Percentiles rank a stretch among this genome's conserved stretches.
phyloP scores from a whole-genome alignment of 2,888 invertebrate genomes.

The Agrochola macilenta region DNA sequence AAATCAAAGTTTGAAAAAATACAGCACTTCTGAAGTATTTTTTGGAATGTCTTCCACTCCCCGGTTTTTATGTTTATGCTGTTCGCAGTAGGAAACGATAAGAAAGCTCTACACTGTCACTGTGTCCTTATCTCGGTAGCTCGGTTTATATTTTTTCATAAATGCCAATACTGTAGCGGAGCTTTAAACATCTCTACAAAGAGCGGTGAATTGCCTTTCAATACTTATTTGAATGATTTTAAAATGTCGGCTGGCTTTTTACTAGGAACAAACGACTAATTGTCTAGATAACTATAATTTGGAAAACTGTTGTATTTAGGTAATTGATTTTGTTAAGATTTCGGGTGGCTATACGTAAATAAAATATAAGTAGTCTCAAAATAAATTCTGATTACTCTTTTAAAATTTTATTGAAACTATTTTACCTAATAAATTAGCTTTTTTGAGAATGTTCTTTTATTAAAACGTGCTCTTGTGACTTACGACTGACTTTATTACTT shows the following conservation, averaged over 20 bases:
- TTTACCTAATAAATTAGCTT: background rate
- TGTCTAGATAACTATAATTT: conserved; percentile 13
- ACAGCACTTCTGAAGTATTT: conserved; percentile 21
- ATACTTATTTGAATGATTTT: conserved; percentile 44
- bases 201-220: conserved; percentile 37
- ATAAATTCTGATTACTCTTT: background rate
- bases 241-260: conserved; percentile 33
- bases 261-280: conserved; percentile 21
- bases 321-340: background rate
- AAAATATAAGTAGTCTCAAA: background rate
- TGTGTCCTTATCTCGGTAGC: conserved; percentile 35
- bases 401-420: background rate
- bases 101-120: conserved; percentile 38
- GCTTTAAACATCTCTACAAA: conserved; percentile 32
- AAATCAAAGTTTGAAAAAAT: background rate
- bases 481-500: too few species aligned
- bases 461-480: too few species aligned
- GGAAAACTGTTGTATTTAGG: background rate
- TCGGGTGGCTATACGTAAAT: background rate
- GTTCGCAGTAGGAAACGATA: conserved; percentile 40
- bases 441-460: background rate
- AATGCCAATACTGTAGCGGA: conserved; percentile 35
- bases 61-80: conserved; percentile 46
- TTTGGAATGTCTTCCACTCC: conserved; percentile 11
- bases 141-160: conserved; percentile 50